Percentiles rank a stretch among this genome's conserved stretches.
Conservation (phyloP, 1,140 invertebrate species). For the Lordiphosa collinella region DNA sequence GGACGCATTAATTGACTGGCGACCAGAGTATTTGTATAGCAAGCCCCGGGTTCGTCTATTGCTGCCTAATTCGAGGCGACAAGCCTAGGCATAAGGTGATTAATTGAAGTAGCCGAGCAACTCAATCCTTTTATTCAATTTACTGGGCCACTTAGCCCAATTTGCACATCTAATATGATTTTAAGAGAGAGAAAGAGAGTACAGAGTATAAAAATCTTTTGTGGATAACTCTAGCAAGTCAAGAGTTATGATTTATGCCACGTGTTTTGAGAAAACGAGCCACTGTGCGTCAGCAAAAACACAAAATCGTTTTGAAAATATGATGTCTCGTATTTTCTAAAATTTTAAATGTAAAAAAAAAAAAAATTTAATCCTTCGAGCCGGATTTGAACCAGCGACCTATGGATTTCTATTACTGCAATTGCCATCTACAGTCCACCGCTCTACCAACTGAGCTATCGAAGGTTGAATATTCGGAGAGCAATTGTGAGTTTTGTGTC, state of each 20-base stretch:
- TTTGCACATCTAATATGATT: too few relatives aligned
- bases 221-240: too few relatives aligned
- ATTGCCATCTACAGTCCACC: slow-evolving; percentile 87
- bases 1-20: slow-evolving; percentile 53
- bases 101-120: too few relatives aligned
- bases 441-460: slow-evolving; percentile 94
- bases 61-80: neutral
- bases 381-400: slow-evolving; percentile 87
- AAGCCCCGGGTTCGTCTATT: slow-evolving; percentile 20
- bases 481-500: neutral
- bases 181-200: too few relatives aligned
- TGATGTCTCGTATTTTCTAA: too few relatives aligned
- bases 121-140: too few relatives aligned
- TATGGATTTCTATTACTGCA: slow-evolving; percentile 81
- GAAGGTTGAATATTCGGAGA: slow-evolving; percentile 80
- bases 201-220: too few relatives aligned
- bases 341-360: neutral
- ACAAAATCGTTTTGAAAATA: too few relatives aligned
- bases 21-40: slow-evolving; percentile 25
- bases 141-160: too few relatives aligned
- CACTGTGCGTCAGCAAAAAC: too few relatives aligned
- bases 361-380: slow-evolving; percentile 82
- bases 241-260: too few relatives aligned
- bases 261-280: too few relatives aligned
- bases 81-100: neutral